phyloP scores from a whole-genome alignment of 2,113 vertebrate genomes.

The Pelecanoides urinatrix region DNA sequence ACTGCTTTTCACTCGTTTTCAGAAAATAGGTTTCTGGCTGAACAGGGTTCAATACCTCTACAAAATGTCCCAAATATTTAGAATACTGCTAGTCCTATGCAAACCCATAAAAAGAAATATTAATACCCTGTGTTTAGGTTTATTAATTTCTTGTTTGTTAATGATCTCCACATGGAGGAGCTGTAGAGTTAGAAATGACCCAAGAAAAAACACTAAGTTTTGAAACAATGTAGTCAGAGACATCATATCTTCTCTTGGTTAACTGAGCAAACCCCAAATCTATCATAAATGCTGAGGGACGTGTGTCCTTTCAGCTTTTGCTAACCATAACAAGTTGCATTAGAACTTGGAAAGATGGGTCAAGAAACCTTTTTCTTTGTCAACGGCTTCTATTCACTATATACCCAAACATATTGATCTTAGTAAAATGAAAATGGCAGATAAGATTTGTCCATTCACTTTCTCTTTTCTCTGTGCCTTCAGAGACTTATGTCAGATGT shows the following conservation, averaged over 20 bases:
- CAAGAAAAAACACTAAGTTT: background rate
- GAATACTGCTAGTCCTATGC: background rate
- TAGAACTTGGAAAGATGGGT: background rate
- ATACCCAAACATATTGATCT: background rate
- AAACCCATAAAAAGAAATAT: background rate
- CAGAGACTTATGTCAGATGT: background rate
- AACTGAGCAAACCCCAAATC: background rate
- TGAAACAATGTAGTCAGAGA: background rate
- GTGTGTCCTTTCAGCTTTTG: background rate
- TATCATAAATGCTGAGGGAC: background rate
- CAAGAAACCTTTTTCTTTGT: background rate
- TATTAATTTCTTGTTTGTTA: background rate
- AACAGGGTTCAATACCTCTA: background rate
- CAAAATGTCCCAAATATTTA: background rate
- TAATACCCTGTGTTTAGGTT: background rate
- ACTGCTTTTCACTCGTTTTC: background rate
- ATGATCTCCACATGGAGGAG: conserved; percentile 25
- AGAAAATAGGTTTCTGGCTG: background rate
- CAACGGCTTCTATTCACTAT: background rate
- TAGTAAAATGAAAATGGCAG: background rate
- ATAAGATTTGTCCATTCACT: background rate
- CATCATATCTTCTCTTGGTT: accelerated
- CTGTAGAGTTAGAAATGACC: conserved; percentile 33
- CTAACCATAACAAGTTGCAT: background rate
- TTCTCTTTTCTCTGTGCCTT: background rate